These are phyloP conservation scores for Chrysopilus asiliformis DNA, from an alignment of 2,888 invertebrate species.

Conservation along the genomic window DNA sequence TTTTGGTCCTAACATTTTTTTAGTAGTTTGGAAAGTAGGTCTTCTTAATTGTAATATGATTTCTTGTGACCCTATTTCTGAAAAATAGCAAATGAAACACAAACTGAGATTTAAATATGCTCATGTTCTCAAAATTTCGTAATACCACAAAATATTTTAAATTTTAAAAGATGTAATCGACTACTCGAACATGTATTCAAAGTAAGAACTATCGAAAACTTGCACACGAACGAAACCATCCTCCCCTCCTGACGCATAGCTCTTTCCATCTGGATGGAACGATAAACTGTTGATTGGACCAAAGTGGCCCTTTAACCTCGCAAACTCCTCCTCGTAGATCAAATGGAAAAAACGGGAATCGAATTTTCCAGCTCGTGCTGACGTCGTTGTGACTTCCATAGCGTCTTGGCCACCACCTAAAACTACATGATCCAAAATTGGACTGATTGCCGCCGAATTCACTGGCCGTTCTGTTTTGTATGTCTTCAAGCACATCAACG, in stretches of 20 bases:
- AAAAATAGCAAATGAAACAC: too few relatives aligned
- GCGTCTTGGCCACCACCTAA: slow-evolving; percentile 99
- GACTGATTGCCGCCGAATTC: slow-evolving; percentile 95
- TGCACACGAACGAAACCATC: slow-evolving; percentile 97
- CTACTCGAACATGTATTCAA: slow-evolving; percentile 89
- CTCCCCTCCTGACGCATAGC: slow-evolving; percentile 95
- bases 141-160: too few relatives aligned
- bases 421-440: slow-evolving; percentile 89
- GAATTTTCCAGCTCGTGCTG: slow-evolving; percentile 89
- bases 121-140: too few relatives aligned
- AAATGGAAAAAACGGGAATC: slow-evolving; percentile 91
- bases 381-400: slow-evolving; percentile 95
- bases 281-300: slow-evolving; percentile 98
- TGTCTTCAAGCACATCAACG: slow-evolving; percentile 76
- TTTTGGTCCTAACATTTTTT: too few relatives aligned
- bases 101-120: too few relatives aligned
- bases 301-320: slow-evolving; percentile 96
- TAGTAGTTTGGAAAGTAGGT: too few relatives aligned
- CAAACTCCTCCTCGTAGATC: slow-evolving; percentile 95
- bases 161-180: too few relatives aligned
- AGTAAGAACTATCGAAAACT: slow-evolving; percentile 91
- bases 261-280: slow-evolving; percentile 95
- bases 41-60: too few relatives aligned
- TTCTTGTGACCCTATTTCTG: too few relatives aligned
- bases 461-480: slow-evolving; percentile 97